These are phyloP conservation scores for Eupithecia tripunctaria DNA, from an alignment of 2,888 invertebrate genomes.

Conservation along the genomic window DNA sequence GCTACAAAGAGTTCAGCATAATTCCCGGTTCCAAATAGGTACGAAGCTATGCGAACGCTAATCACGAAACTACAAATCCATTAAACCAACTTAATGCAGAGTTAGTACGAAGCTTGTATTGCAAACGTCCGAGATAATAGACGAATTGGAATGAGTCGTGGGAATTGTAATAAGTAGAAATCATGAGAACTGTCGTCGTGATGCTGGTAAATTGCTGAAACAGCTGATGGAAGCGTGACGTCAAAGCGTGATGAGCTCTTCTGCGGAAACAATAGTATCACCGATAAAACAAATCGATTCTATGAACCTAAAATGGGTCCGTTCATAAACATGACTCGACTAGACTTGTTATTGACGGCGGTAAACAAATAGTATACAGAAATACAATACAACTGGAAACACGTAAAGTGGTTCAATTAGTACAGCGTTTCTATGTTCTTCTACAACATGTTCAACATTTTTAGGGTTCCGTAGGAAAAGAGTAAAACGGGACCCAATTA, in stretches of 20 bases:
- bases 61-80: slow-evolving; percentile 47
- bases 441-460: neutral
- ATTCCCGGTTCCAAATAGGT: slow-evolving; percentile 43
- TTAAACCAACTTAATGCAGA: slow-evolving; percentile 38
- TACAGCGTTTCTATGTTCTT: neutral
- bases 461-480: too few species aligned
- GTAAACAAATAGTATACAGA: slow-evolving; percentile 17
- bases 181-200: slow-evolving; percentile 68
- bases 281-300: slow-evolving; percentile 19
- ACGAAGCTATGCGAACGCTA: slow-evolving; percentile 42
- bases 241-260: slow-evolving; percentile 32
- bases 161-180: slow-evolving; percentile 69
- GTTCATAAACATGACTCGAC: slow-evolving; percentile 13
- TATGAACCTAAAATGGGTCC: slow-evolving; percentile 6
- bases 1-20: slow-evolving; percentile 37
- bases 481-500: too few species aligned
- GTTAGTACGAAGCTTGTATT: slow-evolving; percentile 36
- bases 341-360: slow-evolving; percentile 3
- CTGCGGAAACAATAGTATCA: slow-evolving; percentile 19
- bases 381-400: neutral
- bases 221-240: slow-evolving; percentile 38
- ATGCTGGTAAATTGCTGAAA: slow-evolving; percentile 52
- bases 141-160: slow-evolving; percentile 60
- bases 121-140: slow-evolving; percentile 50
- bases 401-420: slow-evolving; percentile 9